Percentiles rank a stretch among this genome's conserved stretches.
Evolutionary conservation across 2,113 vertebrate species (phyloP).

Genomic region (Lagopus leucura): DNA sequence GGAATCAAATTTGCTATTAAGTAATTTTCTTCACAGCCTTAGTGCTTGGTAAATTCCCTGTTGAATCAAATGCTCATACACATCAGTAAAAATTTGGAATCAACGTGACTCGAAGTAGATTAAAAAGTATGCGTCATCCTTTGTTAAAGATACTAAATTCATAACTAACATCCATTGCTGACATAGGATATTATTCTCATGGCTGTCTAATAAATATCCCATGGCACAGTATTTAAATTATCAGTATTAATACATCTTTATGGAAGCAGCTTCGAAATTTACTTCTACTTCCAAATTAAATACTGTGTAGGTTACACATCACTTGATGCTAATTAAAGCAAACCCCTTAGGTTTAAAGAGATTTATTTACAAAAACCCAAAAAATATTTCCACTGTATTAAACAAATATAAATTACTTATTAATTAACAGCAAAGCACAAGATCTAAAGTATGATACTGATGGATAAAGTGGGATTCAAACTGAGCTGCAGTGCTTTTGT

Average conservation of each 20-base stretch:
- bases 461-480: not conserved
- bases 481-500: not conserved
- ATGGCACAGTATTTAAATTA: not conserved
- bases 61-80: not conserved
- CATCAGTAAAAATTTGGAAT: not conserved
- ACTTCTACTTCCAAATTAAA: not conserved
- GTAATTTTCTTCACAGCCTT: not conserved
- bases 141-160: not conserved
- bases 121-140: not conserved
- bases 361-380: not conserved
- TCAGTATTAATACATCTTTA: not conserved
- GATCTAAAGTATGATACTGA: not conserved
- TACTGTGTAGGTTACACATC: not conserved
- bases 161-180: not conserved
- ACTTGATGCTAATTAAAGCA: not conserved
- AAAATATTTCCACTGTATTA: not conserved
- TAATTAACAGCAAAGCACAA: not conserved
- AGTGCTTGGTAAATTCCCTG: not conserved
- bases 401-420: not conserved
- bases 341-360: not conserved
- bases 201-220: not conserved
- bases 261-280: not conserved
- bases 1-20: not conserved
- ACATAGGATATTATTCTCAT: not conserved
- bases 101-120: not conserved